Evolutionary conservation across 1,140 invertebrate genomes (phyloP).

Genomic region (Drosophila takahashii): DNA sequence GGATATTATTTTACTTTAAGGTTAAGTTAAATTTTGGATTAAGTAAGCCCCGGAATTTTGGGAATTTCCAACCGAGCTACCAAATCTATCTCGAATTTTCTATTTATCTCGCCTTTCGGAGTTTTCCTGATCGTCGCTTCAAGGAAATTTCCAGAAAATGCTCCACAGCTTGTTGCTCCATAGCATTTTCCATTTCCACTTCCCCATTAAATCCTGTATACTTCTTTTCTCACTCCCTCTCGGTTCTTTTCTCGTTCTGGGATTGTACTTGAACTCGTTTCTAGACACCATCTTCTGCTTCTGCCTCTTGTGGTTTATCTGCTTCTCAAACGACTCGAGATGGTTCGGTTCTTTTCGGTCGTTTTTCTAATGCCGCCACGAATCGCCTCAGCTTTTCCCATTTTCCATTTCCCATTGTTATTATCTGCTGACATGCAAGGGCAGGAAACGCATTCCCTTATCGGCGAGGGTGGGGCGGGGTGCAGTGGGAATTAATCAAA

Average conservation of each 20-base stretch:
- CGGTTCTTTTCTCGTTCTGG: conserved; percentile 20
- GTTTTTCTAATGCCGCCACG: conserved; percentile 30
- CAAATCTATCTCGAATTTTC: not conserved
- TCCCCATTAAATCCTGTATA: conserved; percentile 12
- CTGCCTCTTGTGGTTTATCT: conserved; percentile 22
- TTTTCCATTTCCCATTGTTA: conserved; percentile 46
- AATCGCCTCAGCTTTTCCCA: conserved; percentile 13
- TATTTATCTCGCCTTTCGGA: too few species aligned
- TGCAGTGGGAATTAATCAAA: conserved; percentile 73
- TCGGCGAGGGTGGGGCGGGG: conserved; percentile 11
- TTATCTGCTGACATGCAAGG: conserved; percentile 75
- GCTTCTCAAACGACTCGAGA: conserved; percentile 22
- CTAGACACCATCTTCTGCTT: conserved; percentile 18
- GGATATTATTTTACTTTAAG: too few species aligned
- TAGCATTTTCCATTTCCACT: conserved; percentile 25
- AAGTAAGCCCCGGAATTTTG: too few species aligned
- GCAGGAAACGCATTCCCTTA: conserved; percentile 68
- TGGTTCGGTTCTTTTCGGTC: conserved; percentile 42
- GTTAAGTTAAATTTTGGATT: too few species aligned
- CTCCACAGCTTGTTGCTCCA: conserved; percentile 23
- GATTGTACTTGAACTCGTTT: conserved; percentile 73
- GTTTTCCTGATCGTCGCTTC: not conserved
- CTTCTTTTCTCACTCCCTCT: conserved; percentile 4
- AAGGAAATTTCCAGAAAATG: conserved; percentile 37
- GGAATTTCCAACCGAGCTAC: not conserved